Conservation (phyloP, 2,888 invertebrate species). For the Dioctria linearis region DNA sequence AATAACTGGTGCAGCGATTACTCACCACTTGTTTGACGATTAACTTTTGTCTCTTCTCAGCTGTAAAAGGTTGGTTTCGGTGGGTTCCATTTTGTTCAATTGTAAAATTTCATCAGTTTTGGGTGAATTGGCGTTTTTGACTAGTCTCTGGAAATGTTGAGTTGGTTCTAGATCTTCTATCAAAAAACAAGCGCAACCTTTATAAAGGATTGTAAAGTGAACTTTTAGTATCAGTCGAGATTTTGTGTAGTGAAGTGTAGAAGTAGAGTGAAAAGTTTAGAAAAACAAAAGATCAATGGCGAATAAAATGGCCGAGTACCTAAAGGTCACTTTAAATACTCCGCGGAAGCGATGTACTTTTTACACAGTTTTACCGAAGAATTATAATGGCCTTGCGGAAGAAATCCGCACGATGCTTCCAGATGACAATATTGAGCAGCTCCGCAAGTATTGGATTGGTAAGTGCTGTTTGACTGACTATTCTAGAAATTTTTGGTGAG, state of each 20-base stretch:
- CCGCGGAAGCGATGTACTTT: not conserved
- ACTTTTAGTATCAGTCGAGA: not conserved
- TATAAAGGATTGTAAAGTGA: not conserved
- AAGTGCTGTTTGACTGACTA: not conserved
- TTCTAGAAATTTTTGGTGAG: not conserved
- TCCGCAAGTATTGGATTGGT: constrained; percentile 62
- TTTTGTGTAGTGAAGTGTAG: not conserved
- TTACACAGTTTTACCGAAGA: not conserved
- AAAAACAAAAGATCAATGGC: not conserved
- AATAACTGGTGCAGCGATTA: not conserved
- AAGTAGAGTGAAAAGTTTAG: not conserved
- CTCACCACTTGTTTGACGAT: not conserved
- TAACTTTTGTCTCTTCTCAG: no score
- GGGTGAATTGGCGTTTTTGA: constrained; percentile 16
- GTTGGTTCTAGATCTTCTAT: not conserved
- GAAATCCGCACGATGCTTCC: not conserved
- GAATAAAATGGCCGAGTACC: not conserved
- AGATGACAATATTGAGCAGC: constrained; percentile 73
- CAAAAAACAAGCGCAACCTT: no score
- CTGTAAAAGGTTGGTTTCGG: not conserved
- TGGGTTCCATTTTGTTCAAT: constrained; percentile 19
- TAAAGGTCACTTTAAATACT: not conserved
- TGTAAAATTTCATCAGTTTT: not conserved
- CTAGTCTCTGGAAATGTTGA: not conserved
- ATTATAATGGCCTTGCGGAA: not conserved